Conservation (phyloP, 2,113 vertebrate species). For the Steatornis caripensis region DNA sequence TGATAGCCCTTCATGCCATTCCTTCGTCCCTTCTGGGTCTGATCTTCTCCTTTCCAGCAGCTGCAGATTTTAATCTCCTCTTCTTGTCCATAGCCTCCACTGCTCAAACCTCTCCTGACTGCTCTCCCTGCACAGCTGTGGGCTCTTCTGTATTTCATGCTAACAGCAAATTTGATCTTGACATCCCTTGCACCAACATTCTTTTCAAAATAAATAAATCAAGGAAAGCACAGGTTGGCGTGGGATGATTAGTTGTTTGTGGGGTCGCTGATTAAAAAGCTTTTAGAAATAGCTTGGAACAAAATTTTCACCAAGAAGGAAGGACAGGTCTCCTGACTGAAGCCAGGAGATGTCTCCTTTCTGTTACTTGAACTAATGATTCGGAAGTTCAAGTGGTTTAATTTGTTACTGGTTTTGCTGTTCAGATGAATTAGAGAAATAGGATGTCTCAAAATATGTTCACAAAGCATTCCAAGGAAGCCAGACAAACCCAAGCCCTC, state of each 20-base stretch:
- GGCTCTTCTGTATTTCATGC: not conserved
- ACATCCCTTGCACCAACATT: not conserved
- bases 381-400: not conserved
- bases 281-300: not conserved
- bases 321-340: not conserved
- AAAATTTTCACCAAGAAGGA: not conserved
- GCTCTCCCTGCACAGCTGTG: not conserved
- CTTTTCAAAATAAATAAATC: not conserved
- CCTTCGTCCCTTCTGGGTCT: not conserved
- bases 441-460: not conserved
- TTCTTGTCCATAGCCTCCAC: not conserved
- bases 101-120: not conserved
- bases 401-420: not conserved
- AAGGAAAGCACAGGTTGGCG: not conserved
- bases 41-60: not conserved
- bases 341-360: not conserved
- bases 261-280: not conserved
- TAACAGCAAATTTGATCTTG: not conserved
- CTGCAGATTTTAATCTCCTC: not conserved
- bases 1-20: not conserved
- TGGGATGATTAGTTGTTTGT: not conserved
- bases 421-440: not conserved
- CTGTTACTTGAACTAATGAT: not conserved
- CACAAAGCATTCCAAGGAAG: not conserved
- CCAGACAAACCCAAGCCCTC: not conserved